phyloP scores from a whole-genome alignment of 2,888 invertebrate species.

The Synanthedon myopaeformis region DNA sequence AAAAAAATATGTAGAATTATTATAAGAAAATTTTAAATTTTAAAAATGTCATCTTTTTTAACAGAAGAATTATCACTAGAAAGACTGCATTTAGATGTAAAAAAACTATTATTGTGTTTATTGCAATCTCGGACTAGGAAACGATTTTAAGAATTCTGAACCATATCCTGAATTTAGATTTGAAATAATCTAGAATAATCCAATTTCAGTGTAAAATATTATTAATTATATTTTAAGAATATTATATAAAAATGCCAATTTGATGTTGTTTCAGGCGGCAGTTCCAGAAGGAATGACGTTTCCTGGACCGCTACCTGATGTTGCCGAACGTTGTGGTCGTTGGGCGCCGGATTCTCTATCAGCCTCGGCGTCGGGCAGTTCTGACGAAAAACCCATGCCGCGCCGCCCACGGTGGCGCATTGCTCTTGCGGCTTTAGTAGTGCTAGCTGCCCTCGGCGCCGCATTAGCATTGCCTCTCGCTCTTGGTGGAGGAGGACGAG shows the following conservation, averaged over 20 bases:
- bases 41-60: no score
- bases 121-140: no score
- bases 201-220: no score
- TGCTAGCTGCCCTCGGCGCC: slow-evolving; percentile 70
- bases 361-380: slow-evolving; percentile 61
- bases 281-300: slow-evolving; percentile 65
- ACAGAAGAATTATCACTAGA: no score
- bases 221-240: no score
- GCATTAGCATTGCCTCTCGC: slow-evolving; percentile 72
- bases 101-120: no score
- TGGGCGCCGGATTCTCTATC: slow-evolving; percentile 64
- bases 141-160: no score
- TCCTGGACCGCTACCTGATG: slow-evolving; percentile 64
- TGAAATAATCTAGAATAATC: no score
- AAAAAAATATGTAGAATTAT: no score
- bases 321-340: slow-evolving; percentile 64
- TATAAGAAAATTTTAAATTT: no score
- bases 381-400: slow-evolving; percentile 60
- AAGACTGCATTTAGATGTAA: no score
- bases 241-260: not conserved
- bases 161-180: no score
- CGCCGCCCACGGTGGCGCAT: slow-evolving; percentile 69
- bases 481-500: slow-evolving; percentile 56
- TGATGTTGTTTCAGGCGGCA: slow-evolving; percentile 46
- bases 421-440: slow-evolving; percentile 70